Evolutionary conservation across 2,888 invertebrate species (phyloP).

Genomic region (Toxonevra muliebris): DNA sequence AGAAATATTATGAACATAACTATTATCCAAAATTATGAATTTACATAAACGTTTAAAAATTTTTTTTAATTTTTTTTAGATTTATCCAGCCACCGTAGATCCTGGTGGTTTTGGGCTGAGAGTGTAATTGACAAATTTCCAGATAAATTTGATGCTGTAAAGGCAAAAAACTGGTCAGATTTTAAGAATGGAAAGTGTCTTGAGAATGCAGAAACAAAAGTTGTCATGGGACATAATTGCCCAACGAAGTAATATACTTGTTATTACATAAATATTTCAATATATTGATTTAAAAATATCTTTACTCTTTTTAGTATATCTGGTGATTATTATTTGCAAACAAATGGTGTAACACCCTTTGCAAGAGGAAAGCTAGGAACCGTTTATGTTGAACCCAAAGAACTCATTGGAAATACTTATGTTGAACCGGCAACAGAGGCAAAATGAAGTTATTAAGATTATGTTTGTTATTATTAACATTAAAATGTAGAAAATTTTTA

Average conservation of each 20-base stretch:
- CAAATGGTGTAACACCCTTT: constrained; percentile 60
- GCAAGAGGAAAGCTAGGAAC: constrained; percentile 57
- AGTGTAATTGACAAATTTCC: constrained; percentile 63
- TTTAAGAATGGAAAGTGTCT: constrained; percentile 64
- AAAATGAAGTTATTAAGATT: not conserved
- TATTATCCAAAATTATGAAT: not conserved
- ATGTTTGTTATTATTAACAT: not conserved
- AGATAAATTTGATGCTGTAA: constrained; percentile 68
- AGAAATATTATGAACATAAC: not conserved
- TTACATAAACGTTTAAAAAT: not conserved
- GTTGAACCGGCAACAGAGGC: not conserved
- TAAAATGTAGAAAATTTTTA: too few relatives aligned
- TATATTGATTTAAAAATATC: not conserved
- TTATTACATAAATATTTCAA: not conserved
- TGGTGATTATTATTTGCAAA: constrained; percentile 63
- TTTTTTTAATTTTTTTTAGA: constrained; percentile 56
- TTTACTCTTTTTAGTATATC: constrained; percentile 47
- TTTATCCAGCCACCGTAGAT: constrained; percentile 71
- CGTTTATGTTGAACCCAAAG: constrained; percentile 48
- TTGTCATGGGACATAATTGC: constrained; percentile 62
- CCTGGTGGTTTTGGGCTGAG: constrained; percentile 72
- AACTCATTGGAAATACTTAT: constrained; percentile 25
- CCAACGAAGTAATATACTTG: constrained; percentile 52
- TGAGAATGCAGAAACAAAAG: constrained; percentile 40
- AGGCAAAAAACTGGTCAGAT: constrained; percentile 68